These are phyloP conservation scores for Hartigia nigra DNA, from an alignment of 2,888 invertebrate species.

Conservation along the genomic window DNA sequence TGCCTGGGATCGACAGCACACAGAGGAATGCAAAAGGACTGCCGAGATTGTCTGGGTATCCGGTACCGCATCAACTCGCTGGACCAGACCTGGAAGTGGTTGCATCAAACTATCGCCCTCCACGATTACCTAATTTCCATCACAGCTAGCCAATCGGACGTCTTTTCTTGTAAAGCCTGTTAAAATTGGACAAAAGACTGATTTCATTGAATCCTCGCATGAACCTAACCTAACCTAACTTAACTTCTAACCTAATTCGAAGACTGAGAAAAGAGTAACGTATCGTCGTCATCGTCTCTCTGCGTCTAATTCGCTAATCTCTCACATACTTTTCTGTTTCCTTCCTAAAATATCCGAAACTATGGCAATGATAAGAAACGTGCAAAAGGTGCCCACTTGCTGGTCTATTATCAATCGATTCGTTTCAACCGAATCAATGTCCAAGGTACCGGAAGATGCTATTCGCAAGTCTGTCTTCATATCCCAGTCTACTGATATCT, in stretches of 20 bases:
- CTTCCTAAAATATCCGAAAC: background rate
- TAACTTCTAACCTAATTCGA: background rate
- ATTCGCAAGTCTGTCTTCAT: slow-evolving; percentile 89
- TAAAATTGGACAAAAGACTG: slow-evolving; percentile 9
- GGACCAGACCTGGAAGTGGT: slow-evolving; percentile 95
- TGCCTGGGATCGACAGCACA: slow-evolving; percentile 57
- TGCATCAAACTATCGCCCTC: slow-evolving; percentile 88
- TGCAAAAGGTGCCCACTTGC: background rate
- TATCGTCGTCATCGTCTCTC: background rate
- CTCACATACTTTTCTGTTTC: background rate
- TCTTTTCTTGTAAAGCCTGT: slow-evolving; percentile 31
- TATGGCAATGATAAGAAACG: background rate
- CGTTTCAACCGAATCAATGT: slow-evolving; percentile 51
- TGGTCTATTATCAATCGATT: background rate
- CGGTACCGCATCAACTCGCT: slow-evolving; percentile 88
- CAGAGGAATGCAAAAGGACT: slow-evolving; percentile 74
- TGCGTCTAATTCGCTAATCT: background rate
- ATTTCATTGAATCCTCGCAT: background rate
- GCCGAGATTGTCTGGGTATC: slow-evolving; percentile 87
- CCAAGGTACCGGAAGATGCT: slow-evolving; percentile 63
- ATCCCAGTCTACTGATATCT: slow-evolving; percentile 91
- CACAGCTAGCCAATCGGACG: slow-evolving; percentile 79
- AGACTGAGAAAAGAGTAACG: background rate
- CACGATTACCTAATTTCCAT: slow-evolving; percentile 89
- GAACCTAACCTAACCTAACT: background rate